phyloP scores from a whole-genome alignment of 2,888 invertebrate species.

The Myopa testacea region DNA sequence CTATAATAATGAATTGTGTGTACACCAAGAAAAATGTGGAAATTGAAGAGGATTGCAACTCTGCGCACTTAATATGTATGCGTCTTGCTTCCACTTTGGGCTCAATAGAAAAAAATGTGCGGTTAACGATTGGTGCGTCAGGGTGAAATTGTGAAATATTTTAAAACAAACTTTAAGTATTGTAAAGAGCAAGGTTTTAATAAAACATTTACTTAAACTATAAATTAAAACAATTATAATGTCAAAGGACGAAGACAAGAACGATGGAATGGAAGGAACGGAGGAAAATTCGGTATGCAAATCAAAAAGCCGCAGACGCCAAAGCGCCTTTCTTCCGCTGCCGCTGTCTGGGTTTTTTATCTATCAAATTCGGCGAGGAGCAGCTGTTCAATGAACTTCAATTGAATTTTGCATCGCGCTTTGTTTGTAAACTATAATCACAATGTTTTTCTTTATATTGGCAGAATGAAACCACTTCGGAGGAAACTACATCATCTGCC shows the following conservation, averaged over 20 bases:
- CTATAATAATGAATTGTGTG: too few relatives aligned
- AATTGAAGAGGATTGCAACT: too few relatives aligned
- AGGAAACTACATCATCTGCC: slow-evolving; percentile 74
- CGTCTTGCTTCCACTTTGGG: too few relatives aligned
- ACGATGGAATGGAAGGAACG: slow-evolving; percentile 75
- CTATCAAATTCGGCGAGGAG: slow-evolving; percentile 4
- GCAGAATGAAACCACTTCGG: slow-evolving; percentile 75
- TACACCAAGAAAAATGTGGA: too few relatives aligned
- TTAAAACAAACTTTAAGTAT: too few relatives aligned
- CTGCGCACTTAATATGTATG: too few relatives aligned
- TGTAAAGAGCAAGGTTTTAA: too few relatives aligned
- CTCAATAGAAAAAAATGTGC: too few relatives aligned
- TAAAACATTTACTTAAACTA: too few relatives aligned
- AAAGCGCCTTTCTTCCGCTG: slow-evolving; percentile 23
- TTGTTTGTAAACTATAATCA: slow-evolving; percentile 4
- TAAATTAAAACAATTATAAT: slow-evolving; percentile 45
- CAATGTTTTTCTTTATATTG: slow-evolving; percentile 26
- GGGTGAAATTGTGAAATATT: too few relatives aligned
- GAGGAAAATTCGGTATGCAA: slow-evolving; percentile 79
- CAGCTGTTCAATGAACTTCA: slow-evolving; percentile 17
- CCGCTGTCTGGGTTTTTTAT: slow-evolving; percentile 8
- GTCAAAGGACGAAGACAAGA: slow-evolving; percentile 70
- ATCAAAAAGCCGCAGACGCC: slow-evolving; percentile 24
- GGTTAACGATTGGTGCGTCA: too few relatives aligned
- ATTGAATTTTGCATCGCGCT: slow-evolving; percentile 2